phyloP scores from a whole-genome alignment of 1,140 invertebrate species.

The Formica selysi region DNA sequence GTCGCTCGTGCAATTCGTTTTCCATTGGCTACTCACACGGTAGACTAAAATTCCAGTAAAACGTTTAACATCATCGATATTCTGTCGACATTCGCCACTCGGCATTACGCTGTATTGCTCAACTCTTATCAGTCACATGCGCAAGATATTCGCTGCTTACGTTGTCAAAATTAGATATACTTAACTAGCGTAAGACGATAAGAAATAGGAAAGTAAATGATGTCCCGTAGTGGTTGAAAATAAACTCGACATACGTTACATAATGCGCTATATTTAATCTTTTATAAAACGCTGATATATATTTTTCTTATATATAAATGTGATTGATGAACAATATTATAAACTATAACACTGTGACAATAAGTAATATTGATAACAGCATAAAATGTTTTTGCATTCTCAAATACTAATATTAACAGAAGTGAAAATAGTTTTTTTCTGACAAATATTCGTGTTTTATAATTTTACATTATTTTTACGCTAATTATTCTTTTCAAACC shows the following conservation, averaged over 20 bases:
- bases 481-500: slow-evolving; percentile 11
- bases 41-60: slow-evolving; percentile 38
- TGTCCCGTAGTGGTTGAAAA: neutral
- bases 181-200: neutral
- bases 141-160: slow-evolving; percentile 6
- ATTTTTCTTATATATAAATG: neutral
- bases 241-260: neutral
- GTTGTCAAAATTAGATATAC: neutral
- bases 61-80: slow-evolving; percentile 48
- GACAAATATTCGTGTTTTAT: neutral
- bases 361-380: neutral
- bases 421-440: neutral
- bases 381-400: neutral
- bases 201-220: neutral
- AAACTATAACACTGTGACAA: neutral
- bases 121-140: neutral
- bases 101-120: neutral
- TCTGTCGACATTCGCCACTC: neutral
- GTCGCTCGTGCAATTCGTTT: slow-evolving; percentile 49
- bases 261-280: neutral
- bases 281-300: neutral
- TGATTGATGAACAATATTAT: neutral
- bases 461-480: neutral
- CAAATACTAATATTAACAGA: neutral
- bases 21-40: neutral